Evolutionary conservation across 35 echinoderm and acorn worm species (phyloP).

Genomic region (Ptychodera flava): DNA sequence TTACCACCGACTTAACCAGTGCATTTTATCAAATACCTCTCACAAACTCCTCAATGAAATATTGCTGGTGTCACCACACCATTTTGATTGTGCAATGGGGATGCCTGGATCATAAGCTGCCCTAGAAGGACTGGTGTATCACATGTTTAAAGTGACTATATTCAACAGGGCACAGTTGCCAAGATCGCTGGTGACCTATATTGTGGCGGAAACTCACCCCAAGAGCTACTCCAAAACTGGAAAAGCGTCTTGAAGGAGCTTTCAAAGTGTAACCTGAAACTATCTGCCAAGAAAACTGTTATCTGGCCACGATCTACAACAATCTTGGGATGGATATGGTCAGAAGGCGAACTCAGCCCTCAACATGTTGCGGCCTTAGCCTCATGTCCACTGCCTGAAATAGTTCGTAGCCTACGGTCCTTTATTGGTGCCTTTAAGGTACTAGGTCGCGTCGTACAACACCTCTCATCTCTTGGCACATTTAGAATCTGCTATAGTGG

Average conservation of each 20-base stretch:
- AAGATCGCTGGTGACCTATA: constrained; percentile 52
- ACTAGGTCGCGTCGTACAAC: neutral
- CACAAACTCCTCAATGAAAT: no score
- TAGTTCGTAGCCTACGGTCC: neutral
- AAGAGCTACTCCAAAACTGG: no score
- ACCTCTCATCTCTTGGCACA: neutral
- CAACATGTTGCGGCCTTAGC: neutral
- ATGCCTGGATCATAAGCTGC: constrained; percentile 56
- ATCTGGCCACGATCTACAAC: no score
- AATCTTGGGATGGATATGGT: no score
- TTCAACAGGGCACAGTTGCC: no score
- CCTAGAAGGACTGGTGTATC: constrained; percentile 54
- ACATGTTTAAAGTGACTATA: constrained; percentile 50
- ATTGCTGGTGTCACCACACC: constrained; percentile 42
- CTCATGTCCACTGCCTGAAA: no score
- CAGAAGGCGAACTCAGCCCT: neutral
- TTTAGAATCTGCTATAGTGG: neutral
- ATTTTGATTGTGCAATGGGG: constrained; percentile 50
- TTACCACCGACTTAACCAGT: no score
- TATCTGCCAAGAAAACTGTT: no score
- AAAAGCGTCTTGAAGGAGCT: no score
- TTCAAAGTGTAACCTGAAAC: no score
- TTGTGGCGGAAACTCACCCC: constrained; percentile 39
- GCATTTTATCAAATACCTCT: no score
- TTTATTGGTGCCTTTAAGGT: no score